Evolutionary conservation across 2,888 invertebrate genomes (phyloP), one percentile per base, ranked within the genome.

Genomic region (Sipha maydis): DNA sequence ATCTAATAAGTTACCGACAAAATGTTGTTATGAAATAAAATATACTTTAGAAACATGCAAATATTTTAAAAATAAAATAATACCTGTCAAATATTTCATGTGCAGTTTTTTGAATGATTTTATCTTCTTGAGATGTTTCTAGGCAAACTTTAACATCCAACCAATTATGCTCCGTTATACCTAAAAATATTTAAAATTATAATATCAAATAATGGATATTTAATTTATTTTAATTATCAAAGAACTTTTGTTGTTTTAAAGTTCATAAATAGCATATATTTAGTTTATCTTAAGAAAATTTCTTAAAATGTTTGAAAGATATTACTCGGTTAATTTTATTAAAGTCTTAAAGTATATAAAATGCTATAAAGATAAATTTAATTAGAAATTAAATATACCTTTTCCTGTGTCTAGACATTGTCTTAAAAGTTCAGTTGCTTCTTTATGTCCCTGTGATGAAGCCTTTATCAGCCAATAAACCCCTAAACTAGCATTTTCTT

Each of bases 391-490:
- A 31, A 8, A 79, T 41, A 83, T 34, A 91, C 92, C 92, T 91
- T 94, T 93, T 19, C 95, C 95, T 61, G 94, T 94, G 71, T 94
- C 93, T 21, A 96, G 93, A 91, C 96, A 96, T 92, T 95, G 94
- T 92, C 93, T 93, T 90, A 98, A 93, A 91, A 97, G 93, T 89
- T 94, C 94, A 67, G 97, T 96, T 0, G 98, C 98, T 91, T 97
- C 97, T 76, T 95, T 94, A 91, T 97, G 97, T 0, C 98, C 98
- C 92, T 98, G 97, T 91, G 97, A 96, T 0, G 98, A 97, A 3
- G 98, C 97, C 92, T 96, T 96, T n/a, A 97, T 95, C 80, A 98
- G 92, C 98, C 98, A 98, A 91, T 96, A 95, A 83, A 98, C 94
- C 0, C 97, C 98, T 90, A 96, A 94, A 90, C 95, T 94, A 90